Conservation (phyloP, 2,113 vertebrate species). For the Myotis yumanensis region DNA sequence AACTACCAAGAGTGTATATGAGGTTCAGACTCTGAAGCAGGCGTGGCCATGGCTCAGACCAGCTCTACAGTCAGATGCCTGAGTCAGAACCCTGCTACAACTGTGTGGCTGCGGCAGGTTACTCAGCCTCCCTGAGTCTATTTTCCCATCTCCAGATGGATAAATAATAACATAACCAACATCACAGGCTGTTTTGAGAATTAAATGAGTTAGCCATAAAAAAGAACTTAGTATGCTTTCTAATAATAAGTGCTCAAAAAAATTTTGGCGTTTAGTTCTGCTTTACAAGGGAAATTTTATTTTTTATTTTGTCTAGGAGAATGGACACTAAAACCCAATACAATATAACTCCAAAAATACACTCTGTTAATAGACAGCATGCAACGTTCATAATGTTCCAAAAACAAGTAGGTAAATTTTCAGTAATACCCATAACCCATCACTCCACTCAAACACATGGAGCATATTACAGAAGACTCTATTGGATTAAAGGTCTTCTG, state of each 20-base stretch:
- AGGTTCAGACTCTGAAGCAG: background rate
- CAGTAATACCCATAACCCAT: background rate
- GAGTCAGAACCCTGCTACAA: background rate
- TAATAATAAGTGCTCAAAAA: background rate
- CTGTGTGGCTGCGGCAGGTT: background rate
- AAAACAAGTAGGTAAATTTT: conserved; percentile 51
- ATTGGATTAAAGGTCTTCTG: conserved; percentile 63
- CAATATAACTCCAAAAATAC: background rate
- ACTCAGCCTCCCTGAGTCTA: background rate
- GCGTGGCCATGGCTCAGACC: background rate
- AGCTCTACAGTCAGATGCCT: background rate
- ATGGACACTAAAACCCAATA: background rate
- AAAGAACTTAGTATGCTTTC: background rate
- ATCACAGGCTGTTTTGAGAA: background rate
- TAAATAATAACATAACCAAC: background rate
- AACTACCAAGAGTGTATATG: background rate
- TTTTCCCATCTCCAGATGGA: background rate
- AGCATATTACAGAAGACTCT: conserved; percentile 48
- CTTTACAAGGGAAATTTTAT: conserved; percentile 27
- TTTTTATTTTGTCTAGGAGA: conserved; percentile 34
- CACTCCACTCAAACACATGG: conserved; percentile 45
- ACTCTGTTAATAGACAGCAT: background rate
- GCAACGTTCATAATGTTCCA: conserved; percentile 3
- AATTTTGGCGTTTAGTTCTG: background rate
- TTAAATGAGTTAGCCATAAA: background rate